Base-by-base conservation (phyloP, 1,140 invertebrate genomes). In the Drosophila triauraria region DNA sequence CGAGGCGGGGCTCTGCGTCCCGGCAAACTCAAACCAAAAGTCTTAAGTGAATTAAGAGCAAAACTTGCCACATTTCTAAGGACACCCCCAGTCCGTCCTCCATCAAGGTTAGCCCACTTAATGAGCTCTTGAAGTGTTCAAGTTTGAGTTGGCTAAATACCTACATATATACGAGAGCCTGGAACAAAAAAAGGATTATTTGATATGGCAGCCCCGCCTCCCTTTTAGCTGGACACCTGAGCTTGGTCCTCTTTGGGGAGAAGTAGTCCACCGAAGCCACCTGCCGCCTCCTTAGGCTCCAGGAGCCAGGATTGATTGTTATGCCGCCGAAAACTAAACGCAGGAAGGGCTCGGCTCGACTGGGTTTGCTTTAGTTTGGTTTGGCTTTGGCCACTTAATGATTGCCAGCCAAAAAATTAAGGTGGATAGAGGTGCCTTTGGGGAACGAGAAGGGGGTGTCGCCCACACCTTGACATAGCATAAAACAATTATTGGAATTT, bases 21-120 rank as follows among this genome's bases (percentile, higher is more conserved):
- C 75, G 74, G 63, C 51, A 50, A 57, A 67, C 75, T 62, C 75
- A 74, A 74, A 83, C 80, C 74, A 44, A 84, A 90, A 90, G 85
- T 74, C 75, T 90, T 90, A 90, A 90, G 85, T 90, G 85, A 90
- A 90, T 90, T 90, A 90, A 82, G 81, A 84, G 71, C 40, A 68
- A 82, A 88, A 90, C 85, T 90, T 90, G 85, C 78, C 76, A 90
- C 78, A 82, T 76, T 84, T 90, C 87, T 80, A 76, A 71, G 87
- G 87, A 70, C 54, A 27, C 12, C 67, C 27, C 32, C 57, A n/a
- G 20, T 38, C 38, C 32, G 48, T 61, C 58, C 30, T 53, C 72
- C 46, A 63, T 85, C 75, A 84, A 90, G 85, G 85, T 76, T 83
- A 75, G 71, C 80, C 56, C 61, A 61, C 81, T 82, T 88, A 88